Evolutionary conservation across 2,113 vertebrate species (phyloP).

Genomic region (Sitta europaea): DNA sequence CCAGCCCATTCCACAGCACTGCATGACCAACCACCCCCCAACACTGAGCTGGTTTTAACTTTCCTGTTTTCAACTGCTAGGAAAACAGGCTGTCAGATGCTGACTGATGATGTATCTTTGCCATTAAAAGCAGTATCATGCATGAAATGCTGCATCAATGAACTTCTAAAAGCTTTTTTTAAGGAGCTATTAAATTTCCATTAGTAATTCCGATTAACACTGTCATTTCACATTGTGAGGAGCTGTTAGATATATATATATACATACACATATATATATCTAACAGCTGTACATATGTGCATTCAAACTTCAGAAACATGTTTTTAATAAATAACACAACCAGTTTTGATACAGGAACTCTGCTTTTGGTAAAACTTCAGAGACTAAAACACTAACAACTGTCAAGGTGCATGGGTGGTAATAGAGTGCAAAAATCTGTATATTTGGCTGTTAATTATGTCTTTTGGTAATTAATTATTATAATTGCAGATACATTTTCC

Average conservation of each 20-base stretch:
- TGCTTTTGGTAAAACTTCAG: not conserved
- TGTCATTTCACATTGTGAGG: not conserved
- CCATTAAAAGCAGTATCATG: not conserved
- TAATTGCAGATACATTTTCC: not conserved
- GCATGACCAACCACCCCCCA: not conserved
- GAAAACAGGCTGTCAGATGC: not conserved
- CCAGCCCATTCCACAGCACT: not conserved
- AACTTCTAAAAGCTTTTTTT: not conserved
- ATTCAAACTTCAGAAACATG: not conserved
- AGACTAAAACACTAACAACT: not conserved
- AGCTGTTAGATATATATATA: not conserved
- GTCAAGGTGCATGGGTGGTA: not conserved
- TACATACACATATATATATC: not conserved
- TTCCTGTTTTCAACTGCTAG: not conserved
- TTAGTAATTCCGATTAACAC: not conserved
- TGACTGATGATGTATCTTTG: not conserved
- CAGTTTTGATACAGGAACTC: not conserved
- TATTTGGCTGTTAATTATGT: not conserved
- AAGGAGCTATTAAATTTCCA: not conserved
- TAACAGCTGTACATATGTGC: not conserved
- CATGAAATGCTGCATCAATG: not conserved
- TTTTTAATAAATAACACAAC: not conserved
- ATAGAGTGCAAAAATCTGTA: not conserved
- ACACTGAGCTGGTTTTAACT: not conserved
- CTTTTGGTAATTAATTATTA: not conserved